A percentile compares a stretch with the other conserved stretches of the same genome.
Evolutionary conservation across 2,113 vertebrate genomes (phyloP).

Genomic region (Hepsetus odoe): DNA sequence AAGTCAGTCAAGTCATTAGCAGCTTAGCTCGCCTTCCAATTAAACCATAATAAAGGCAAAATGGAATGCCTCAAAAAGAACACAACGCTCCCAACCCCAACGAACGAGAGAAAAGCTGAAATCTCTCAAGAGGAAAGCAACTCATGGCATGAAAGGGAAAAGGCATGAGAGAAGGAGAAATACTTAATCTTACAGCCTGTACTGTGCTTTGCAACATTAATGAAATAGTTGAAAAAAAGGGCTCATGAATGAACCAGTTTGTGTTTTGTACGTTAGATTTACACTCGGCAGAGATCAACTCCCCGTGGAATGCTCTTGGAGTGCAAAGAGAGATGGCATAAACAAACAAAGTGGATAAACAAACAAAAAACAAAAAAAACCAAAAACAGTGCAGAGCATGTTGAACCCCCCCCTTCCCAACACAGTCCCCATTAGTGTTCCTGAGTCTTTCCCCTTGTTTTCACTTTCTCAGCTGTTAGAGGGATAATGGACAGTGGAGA

Average conservation of each 20-base stretch:
- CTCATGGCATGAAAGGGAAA: slow-evolving; percentile 59
- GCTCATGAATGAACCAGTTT: slow-evolving; percentile 11
- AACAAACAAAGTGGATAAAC: slow-evolving; percentile 62
- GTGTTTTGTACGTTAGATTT: slow-evolving; percentile 22
- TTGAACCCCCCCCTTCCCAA: slow-evolving; percentile 34
- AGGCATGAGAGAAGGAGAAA: slow-evolving; percentile 61
- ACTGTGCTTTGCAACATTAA: slow-evolving; percentile 1
- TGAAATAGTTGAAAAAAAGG: background rate
- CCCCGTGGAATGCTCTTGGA: slow-evolving; percentile 55
- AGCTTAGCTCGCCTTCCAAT: slow-evolving; percentile 31
- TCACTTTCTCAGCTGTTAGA: slow-evolving; percentile 27
- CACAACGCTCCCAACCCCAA: background rate
- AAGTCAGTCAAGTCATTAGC: slow-evolving; percentile 5
- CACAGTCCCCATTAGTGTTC: slow-evolving; percentile 54
- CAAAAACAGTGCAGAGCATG: background rate
- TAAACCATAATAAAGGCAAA: slow-evolving; percentile 62
- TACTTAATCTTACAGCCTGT: slow-evolving; percentile 63
- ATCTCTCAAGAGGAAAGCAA: background rate
- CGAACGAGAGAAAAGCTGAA: background rate
- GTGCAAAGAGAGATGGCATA: slow-evolving; percentile 44
- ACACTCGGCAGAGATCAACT: slow-evolving; percentile 50
- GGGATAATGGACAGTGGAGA: slow-evolving; percentile 30
- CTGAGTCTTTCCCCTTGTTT: slow-evolving; percentile 42
- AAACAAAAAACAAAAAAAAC: slow-evolving; percentile 55
- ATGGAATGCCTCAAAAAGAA: slow-evolving; percentile 25